A percentile compares a stretch with the other conserved stretches of the same genome.
phyloP scores from a whole-genome alignment of 2,797 vertebrate genomes.

The Capromys pilorides region DNA sequence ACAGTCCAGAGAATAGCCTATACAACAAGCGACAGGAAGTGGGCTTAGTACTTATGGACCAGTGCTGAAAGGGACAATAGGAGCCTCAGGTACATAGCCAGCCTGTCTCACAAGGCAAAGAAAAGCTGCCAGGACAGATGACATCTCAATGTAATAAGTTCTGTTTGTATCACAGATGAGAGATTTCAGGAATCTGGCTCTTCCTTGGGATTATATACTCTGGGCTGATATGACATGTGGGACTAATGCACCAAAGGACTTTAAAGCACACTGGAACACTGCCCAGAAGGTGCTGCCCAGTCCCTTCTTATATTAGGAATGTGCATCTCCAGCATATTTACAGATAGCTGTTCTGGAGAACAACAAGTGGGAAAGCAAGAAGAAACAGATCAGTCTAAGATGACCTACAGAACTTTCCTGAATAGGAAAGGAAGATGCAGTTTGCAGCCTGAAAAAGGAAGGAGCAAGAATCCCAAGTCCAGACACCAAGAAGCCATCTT shows the following conservation, averaged over 20 bases:
- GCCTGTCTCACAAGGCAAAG: not conserved
- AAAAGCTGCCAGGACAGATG: too few relatives aligned
- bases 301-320: not conserved
- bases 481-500: accelerated
- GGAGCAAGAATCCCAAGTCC: accelerated
- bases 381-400: not conserved
- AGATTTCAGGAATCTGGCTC: too few relatives aligned
- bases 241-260: not conserved
- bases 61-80: not conserved
- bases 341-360: not conserved
- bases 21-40: accelerated
- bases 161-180: accelerated
- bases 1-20: not conserved
- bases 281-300: not conserved
- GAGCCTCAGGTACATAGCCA: not conserved
- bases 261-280: not conserved
- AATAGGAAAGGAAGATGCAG: not conserved
- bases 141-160: not conserved
- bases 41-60: too few relatives aligned
- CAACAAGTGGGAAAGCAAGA: not conserved
- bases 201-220: not conserved
- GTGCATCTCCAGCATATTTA: too few relatives aligned
- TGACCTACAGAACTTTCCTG: not conserved
- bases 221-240: accelerated
- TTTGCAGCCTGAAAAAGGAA: not conserved